Base-by-base conservation (phyloP, 2,888 invertebrate species). In the Gibbula magus region DNA sequence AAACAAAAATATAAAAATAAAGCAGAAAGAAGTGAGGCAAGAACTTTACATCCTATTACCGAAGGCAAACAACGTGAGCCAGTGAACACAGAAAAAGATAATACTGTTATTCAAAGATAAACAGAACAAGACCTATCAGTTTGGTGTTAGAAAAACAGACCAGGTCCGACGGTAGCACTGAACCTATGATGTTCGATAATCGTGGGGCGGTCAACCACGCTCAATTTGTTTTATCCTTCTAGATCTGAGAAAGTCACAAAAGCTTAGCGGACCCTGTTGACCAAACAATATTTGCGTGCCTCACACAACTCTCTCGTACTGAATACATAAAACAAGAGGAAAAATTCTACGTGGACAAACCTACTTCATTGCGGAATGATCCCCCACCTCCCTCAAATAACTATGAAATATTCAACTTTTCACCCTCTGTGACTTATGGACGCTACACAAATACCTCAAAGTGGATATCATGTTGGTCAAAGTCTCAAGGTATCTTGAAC, bases 231-330 rank as follows among this genome's bases (percentile, higher is more conserved):
- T 70, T 70, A 70, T 39, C 70, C 70, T 8, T 20, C 25, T 70
- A 25, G 18, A 70, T 70, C 70, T 70, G 70, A 35, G 39, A 70
- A 70, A 70, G 70, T 70, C 70, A 70, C 70, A 70, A 70, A 70
- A 70, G 70, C 70, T 70, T 70, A 70, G 35, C 35, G 39, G 70
- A 18, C 16, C 20, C 70, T 70, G 70, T 20, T 70, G 70, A 39
- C 32, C 70, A 70, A 70, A 70, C 70, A 70, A 70, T 70, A 70
- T 70, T 70, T 70, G 39, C 39, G 70, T 70, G 70, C 39, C 70
- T 18, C 70, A 70, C 70, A 70, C 70, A 39, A n/a, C 32, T 39
- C 35, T 32, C 32, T 18, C 10, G 29, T 29, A 1, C 20, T 32
- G 35, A 32, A 20, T 70, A 70, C 32, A 70, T 35, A 70, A 61